Conservation (phyloP, 1,140 invertebrate genomes). For the Bacillus rossius region DNA sequence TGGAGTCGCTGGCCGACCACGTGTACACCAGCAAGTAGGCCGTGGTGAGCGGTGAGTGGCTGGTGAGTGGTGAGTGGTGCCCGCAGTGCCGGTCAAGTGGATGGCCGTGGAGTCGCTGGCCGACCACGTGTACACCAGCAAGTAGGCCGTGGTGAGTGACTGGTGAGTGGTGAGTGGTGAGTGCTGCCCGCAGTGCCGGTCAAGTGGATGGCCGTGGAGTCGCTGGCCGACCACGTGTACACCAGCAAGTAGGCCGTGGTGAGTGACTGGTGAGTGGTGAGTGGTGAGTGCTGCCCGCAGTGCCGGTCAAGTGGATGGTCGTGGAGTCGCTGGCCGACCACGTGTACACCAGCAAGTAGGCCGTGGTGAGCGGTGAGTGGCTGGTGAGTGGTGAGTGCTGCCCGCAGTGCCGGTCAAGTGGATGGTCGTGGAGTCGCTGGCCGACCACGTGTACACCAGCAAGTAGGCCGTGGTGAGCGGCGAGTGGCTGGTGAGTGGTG, state of each 20-base stretch:
- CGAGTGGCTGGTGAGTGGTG: too few relatives aligned
- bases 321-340: constrained; percentile 81
- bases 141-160: constrained; percentile 92
- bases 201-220: constrained; percentile 86
- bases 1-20: constrained; percentile 79
- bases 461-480: constrained; percentile 90
- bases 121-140: constrained; percentile 83
- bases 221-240: constrained; percentile 79
- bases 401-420: constrained; percentile 78
- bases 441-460: constrained; percentile 82
- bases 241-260: too few relatives aligned
- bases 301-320: constrained; percentile 87
- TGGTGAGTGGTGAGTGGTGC: too few relatives aligned
- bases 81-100: constrained; percentile 80
- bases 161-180: too few relatives aligned
- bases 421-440: constrained; percentile 82
- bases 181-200: constrained; percentile 74
- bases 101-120: constrained; percentile 81
- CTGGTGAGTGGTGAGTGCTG: too few relatives aligned
- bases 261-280: too few relatives aligned
- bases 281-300: too few relatives aligned
- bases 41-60: constrained; percentile 86
- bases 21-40: constrained; percentile 86
- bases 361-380: constrained; percentile 88
- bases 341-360: constrained; percentile 82